Base-by-base conservation (phyloP, 1,140 invertebrate genomes). In the Ruditapes philippinarum region DNA sequence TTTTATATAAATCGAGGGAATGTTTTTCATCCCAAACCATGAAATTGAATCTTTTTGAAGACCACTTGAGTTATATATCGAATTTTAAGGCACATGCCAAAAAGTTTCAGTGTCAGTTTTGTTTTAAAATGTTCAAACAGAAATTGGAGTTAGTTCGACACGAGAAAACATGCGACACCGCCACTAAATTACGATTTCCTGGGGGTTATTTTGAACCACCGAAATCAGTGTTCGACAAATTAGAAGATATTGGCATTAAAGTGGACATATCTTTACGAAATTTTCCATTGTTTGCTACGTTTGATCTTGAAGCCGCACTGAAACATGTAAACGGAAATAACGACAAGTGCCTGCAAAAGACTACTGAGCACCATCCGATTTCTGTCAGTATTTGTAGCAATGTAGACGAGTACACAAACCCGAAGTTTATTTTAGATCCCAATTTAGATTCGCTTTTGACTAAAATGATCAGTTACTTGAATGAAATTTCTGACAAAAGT, bases 401-500 rank as follows among this genome's bases (percentile, higher is more conserved):
- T 45, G 42, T 45, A 7, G 42, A 45, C 5, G 42, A 33, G n/a
- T 65, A 12, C 31, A 65, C 60, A 65, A 65, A 65, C 11, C 60
- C 60, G 31, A 65, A 65, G n/a, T 65, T 65, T 65, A 65, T 65
- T n/a, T 65, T 33, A 25, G 60, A 65, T 33, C 22, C 22, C 7
- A n/a, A 25, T 7, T 65, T 65, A 65, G 22, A 25, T n/a, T 7
- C 9, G 11, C 31, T 65, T 65, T 11, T 60, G 7, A 11, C 54
- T 3, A 49, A 65, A 38, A 79, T 87, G 74, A 49, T 87, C 5
- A 45, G 49, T 22, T 70, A 87, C 62, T 42, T 87, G 40, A 78
- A 87, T 12, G 36, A 42, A 33, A 80, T 87, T 62, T 31, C 14
- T 33, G 57, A 38, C 14, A 12, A 31, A 45, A 36, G n/a, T 68